A percentile compares a stretch with the other conserved stretches of the same genome.
Evolutionary conservation across 1,140 invertebrate species (phyloP).

Genomic region (Campoletis sonorensis): DNA sequence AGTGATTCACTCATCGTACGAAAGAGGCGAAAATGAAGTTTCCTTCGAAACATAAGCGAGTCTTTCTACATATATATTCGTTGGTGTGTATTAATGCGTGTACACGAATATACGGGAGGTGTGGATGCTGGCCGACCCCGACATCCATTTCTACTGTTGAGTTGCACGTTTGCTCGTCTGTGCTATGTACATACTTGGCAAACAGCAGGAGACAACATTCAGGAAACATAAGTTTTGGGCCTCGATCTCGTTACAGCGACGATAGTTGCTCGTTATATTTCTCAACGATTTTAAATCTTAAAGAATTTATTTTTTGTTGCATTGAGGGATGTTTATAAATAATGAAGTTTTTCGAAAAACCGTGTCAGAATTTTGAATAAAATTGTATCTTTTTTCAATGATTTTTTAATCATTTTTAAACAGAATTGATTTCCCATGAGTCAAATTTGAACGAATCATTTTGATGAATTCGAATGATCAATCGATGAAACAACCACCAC

Average conservation of each 20-base stretch:
- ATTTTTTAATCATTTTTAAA: too few species aligned
- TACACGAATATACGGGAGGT: constrained; percentile 10
- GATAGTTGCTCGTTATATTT: not conserved
- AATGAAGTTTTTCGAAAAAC: too few species aligned
- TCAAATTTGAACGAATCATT: too few species aligned
- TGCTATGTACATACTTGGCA: constrained; percentile 1
- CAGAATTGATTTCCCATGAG: too few species aligned
- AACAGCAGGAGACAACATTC: not conserved
- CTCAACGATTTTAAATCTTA: not conserved
- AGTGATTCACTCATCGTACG: constrained; percentile 41
- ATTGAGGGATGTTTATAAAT: not conserved
- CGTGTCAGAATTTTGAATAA: too few species aligned
- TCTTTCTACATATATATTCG: not conserved
- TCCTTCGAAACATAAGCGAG: constrained; percentile 27
- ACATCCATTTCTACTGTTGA: constrained; percentile 37
- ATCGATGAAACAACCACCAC: too few species aligned
- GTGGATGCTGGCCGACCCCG: constrained; percentile 34
- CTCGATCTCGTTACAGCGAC: constrained; percentile 5
- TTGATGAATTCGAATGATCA: too few species aligned
- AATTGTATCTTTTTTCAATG: too few species aligned
- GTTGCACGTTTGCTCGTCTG: constrained; percentile 5
- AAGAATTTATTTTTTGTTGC: not conserved
- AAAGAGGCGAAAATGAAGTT: constrained; percentile 46
- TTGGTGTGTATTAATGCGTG: not conserved
- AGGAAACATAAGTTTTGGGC: constrained; percentile 15